A percentile compares a stretch with the other conserved stretches of the same genome.
Conservation (phyloP, 23 tunicate genomes). For the Phallusia fumigata region DNA sequence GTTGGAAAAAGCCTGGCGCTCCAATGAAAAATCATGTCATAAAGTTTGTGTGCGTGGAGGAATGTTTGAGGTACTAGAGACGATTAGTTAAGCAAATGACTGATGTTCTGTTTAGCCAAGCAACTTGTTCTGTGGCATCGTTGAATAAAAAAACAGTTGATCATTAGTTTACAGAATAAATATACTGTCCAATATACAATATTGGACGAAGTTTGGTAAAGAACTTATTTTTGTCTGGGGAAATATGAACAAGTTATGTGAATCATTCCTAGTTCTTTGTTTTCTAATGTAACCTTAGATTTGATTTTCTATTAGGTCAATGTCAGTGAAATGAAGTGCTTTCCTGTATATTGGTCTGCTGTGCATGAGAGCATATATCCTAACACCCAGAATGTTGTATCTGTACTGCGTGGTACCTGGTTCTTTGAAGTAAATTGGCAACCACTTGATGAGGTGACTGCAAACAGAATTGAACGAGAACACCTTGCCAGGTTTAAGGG, state of each 20-base stretch:
- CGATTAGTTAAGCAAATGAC: neutral
- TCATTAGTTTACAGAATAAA: neutral
- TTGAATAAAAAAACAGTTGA: too few relatives aligned
- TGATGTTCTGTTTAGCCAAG: neutral
- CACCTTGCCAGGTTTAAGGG: constrained; percentile 88
- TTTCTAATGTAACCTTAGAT: too few relatives aligned
- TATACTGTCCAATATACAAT: neutral
- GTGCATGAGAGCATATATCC: neutral
- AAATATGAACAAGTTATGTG: too few relatives aligned
- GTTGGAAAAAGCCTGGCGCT: constrained; percentile 73
- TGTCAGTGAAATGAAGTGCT: constrained; percentile 52
- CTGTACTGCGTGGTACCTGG: constrained; percentile 80
- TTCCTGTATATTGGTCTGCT: constrained; percentile 72
- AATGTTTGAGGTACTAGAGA: constrained; percentile 76
- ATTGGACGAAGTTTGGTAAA: too few relatives aligned
- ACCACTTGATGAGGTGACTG: constrained; percentile 68
- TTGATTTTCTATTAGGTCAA: constrained; percentile 53
- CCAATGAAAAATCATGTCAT: constrained; percentile 17
- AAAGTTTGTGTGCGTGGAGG: constrained; percentile 87
- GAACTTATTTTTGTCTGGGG: too few relatives aligned
- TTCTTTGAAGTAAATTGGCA: constrained; percentile 72
- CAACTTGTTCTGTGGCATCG: neutral
- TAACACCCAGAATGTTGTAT: neutral
- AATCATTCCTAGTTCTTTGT: too few relatives aligned
- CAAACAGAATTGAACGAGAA: constrained; percentile 60